phyloP scores from a whole-genome alignment of 1,140 invertebrate genomes.

The Trichonephila clavata region DNA sequence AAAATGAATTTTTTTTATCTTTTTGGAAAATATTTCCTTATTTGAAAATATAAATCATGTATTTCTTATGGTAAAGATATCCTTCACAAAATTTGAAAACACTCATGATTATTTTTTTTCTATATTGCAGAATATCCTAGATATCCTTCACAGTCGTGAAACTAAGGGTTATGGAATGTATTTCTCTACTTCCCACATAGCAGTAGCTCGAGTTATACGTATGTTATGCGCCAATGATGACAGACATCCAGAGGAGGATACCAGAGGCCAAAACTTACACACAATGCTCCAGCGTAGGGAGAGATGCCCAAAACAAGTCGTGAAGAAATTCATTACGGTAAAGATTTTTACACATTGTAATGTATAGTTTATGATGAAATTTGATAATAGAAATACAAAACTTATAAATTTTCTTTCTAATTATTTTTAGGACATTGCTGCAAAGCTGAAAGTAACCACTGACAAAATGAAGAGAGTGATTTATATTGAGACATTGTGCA shows the following conservation, averaged over 20 bases:
- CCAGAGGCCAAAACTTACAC: neutral
- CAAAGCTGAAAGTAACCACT: neutral
- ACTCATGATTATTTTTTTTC: neutral
- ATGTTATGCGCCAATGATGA: neutral
- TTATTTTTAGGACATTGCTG: conserved; percentile 13
- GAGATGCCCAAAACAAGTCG: neutral
- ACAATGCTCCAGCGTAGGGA: neutral
- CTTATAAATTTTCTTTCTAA: neutral
- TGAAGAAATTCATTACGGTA: conserved; percentile 21
- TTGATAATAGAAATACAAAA: neutral
- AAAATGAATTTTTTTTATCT: too few species aligned
- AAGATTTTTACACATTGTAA: neutral
- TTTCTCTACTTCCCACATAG: conserved; percentile 63
- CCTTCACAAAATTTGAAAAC: neutral
- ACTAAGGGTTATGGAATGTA: neutral
- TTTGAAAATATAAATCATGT: too few species aligned
- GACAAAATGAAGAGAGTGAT: conserved; percentile 45
- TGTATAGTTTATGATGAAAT: neutral
- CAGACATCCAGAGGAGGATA: neutral
- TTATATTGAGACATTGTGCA: conserved; percentile 77
- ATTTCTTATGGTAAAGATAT: neutral
- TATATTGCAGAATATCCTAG: neutral
- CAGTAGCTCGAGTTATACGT: conserved; percentile 54
- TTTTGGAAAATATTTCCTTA: too few species aligned
- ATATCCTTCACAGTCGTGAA: neutral